Evolutionary conservation across 2,888 invertebrate genomes (phyloP), one percentile per base, ranked within the genome.

Genomic region (Zootermopsis nevadensis): DNA sequence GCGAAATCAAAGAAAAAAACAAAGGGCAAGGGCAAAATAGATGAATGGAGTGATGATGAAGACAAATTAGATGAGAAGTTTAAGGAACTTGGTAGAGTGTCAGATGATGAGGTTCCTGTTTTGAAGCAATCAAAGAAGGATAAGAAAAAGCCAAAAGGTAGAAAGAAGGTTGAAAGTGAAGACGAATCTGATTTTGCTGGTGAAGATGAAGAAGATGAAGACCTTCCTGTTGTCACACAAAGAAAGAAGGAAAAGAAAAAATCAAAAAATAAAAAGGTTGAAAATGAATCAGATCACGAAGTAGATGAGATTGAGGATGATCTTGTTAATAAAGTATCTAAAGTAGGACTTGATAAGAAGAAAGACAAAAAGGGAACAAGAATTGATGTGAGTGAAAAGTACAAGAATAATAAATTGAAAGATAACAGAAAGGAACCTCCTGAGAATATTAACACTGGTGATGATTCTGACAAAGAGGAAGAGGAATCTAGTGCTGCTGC

Each of bases 391-490:
- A 85, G 79, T 77, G 74, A 84, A 83, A 85, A 86, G 76, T 84
- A 85, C 60, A 85, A 82, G 84, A 86, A 81, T 79, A 79, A 85
- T 77, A 85, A 87, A 82, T 53, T 77, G 38, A 83, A 85, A 82
- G 77, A 83, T 77, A 83, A 83, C 53, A 82, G 84, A 77, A 80
- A 85, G 76, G 82, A 85, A 35, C 77, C 69, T 72, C 88, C 89
- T 88, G 88, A 88, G 80, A 86, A 86, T 80, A 86, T 86, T 80
- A 89, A 89, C 85, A 88, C 83, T 82, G 87, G 86, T 31, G 88
- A 88, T 84, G 82, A 74, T 27, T 74, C 33, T 27, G 55, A 82
- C 79, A 69, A 82, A 60, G 67, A 76, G 67, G 80, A 84, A 24
- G 82, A 84, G 3, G 72, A 80, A 30, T 77, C 76, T 10, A 74